Conservation (phyloP, 1,140 invertebrate genomes). For the Aphelinus atriplicis region DNA sequence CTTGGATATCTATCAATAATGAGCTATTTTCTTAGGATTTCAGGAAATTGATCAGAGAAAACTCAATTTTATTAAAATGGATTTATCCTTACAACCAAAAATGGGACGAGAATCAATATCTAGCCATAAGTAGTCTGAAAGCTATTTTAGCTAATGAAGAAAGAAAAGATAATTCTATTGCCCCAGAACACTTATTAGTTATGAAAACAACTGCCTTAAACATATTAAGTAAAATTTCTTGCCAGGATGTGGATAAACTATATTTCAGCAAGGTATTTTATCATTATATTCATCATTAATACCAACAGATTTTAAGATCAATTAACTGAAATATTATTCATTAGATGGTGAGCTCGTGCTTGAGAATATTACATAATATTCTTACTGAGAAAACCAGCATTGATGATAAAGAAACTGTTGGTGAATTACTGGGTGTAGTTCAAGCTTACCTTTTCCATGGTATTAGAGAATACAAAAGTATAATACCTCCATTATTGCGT, state of each 20-base stretch:
- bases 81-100: slow-evolving; percentile 43
- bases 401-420: slow-evolving; percentile 50
- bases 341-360: slow-evolving; percentile 50
- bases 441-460: slow-evolving; percentile 67
- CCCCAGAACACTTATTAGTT: slow-evolving; percentile 45
- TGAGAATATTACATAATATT: slow-evolving; percentile 51
- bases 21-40: slow-evolving; percentile 50
- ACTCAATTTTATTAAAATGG: slow-evolving; percentile 46
- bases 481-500: slow-evolving; percentile 59
- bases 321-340: slow-evolving; percentile 32
- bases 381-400: slow-evolving; percentile 43
- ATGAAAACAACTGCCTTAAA: slow-evolving; percentile 51
- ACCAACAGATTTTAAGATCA: background rate
- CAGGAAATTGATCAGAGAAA: slow-evolving; percentile 48
- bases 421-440: slow-evolving; percentile 67
- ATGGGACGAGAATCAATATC: slow-evolving; percentile 54
- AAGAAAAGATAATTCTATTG: slow-evolving; percentile 40
- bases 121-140: slow-evolving; percentile 56
- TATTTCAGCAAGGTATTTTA: slow-evolving; percentile 54
- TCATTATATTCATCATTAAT: slow-evolving; percentile 6
- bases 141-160: slow-evolving; percentile 50
- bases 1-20: background rate
- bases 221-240: slow-evolving; percentile 46
- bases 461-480: slow-evolving; percentile 53
- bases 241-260: slow-evolving; percentile 45